Base-by-base conservation (phyloP, 2,888 invertebrate species). In the Ochropacha duplaris region DNA sequence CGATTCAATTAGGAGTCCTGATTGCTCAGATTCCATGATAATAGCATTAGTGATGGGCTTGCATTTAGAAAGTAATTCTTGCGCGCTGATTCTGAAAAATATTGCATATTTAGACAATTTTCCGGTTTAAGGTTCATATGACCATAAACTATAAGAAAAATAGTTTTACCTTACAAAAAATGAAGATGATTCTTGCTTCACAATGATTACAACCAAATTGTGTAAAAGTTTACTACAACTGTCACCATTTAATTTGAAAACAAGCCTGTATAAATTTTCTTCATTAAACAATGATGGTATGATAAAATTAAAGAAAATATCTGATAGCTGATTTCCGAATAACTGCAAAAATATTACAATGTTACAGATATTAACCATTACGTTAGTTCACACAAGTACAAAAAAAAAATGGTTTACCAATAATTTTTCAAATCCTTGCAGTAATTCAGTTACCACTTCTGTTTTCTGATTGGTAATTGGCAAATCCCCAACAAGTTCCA, bases 401-500 rank as follows among this genome's bases (percentile, higher is more conserved):
- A 44, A 8, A 19, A 44, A 19, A 9, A 9, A 3, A 39, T n/a
- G n/a, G 2, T 19, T 14, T 36, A 44, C 44, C 44, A 44, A 44
- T 19, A 8, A 9, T 19, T 44, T 16, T 19, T 44, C 44, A 44
- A 44, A 72, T 78, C 58, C 84, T 79, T 2, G 85, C 66, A 58
- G 77, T 79, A 61, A 83, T 81, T 19, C 2, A 44, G 16, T 9
- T 9, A 44, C 19, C 9, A 19, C 19, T 44, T 19, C n/a, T 44
- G 44, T 16, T 44, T 44, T 44, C 19, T 44, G 19, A 44, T 19
- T 19, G 19, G 9, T 44, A 19, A 84, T 82, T 5, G 84, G 77
- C 52, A 90, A 60, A 57, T 86, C 83, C 50, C 79, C 77, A 58
- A 88, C 72, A 1, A 75, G 78, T 39, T 70, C 57, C 2, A 88